These are phyloP conservation scores for Pristis pectinata DNA, from an alignment of 2,797 vertebrate species.

Conservation along the genomic window DNA sequence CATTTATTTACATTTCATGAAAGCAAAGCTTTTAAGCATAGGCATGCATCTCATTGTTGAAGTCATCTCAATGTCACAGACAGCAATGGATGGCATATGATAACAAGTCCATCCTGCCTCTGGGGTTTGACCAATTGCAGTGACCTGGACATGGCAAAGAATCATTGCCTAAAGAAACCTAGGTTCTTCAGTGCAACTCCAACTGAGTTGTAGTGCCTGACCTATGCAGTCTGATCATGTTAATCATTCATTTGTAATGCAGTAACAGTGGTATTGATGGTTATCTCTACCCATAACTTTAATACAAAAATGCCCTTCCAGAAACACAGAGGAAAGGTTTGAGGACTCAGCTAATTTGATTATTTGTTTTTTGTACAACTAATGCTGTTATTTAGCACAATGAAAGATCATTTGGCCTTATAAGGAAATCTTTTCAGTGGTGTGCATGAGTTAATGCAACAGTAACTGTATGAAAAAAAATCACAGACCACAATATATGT, in stretches of 20 bases:
- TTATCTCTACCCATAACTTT: neutral
- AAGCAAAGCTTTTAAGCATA: neutral
- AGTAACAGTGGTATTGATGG: neutral
- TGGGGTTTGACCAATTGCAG: too few relatives aligned
- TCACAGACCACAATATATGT: neutral
- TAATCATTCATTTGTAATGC: neutral
- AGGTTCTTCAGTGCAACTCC: too few relatives aligned
- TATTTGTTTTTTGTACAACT: too few relatives aligned
- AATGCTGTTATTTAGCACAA: neutral
- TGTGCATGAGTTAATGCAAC: neutral
- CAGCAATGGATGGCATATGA: too few relatives aligned
- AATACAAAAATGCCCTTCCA: too few relatives aligned
- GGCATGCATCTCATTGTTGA: neutral
- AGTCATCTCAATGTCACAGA: neutral
- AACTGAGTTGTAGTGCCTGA: too few relatives aligned
- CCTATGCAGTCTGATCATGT: neutral
- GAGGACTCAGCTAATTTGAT: too few relatives aligned
- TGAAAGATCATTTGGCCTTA: neutral
- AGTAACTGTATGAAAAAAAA: neutral
- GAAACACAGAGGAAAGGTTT: neutral
- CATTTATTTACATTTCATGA: neutral
- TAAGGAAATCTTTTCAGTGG: neutral
- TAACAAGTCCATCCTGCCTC: too few relatives aligned
- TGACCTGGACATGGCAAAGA: too few relatives aligned
- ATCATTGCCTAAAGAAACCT: too few relatives aligned